These are phyloP conservation scores for Camponotus pennsylvanicus DNA, from an alignment of 1,140 invertebrate genomes.

Conservation along the genomic window DNA sequence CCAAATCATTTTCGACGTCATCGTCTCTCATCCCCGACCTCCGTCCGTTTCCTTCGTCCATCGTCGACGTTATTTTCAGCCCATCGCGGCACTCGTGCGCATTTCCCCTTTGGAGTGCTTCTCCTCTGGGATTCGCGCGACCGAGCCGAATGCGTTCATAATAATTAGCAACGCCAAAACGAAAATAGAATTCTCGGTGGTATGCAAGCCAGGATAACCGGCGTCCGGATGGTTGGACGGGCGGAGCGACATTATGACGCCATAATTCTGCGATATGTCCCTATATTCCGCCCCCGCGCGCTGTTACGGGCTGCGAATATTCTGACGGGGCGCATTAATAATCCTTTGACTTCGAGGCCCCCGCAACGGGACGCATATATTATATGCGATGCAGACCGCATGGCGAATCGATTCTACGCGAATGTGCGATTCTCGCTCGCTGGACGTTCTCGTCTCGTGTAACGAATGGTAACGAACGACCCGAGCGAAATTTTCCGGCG, in stretches of 20 bases:
- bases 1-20: neutral
- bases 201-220: constrained; percentile 11
- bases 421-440: constrained; percentile 39
- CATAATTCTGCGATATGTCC: constrained; percentile 75
- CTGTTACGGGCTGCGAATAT: constrained; percentile 69
- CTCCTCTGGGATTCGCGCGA: constrained; percentile 4
- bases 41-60: neutral
- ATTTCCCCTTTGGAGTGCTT: constrained; percentile 12
- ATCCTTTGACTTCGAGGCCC: constrained; percentile 66
- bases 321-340: constrained; percentile 70
- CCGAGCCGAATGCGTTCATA: constrained; percentile 72
- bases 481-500: neutral
- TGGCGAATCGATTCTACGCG: constrained; percentile 64
- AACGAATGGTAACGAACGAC: neutral
- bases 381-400: constrained; percentile 52
- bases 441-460: neutral
- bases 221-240: neutral
- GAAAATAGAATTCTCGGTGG: constrained; percentile 73
- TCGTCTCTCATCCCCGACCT: neutral
- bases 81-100: constrained; percentile 50
- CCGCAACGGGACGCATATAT: constrained; percentile 68
- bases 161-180: constrained; percentile 74
- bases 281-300: constrained; percentile 53
- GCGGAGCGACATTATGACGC: constrained; percentile 63
- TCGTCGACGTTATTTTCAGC: constrained; percentile 29